Evolutionary conservation across 2,797 vertebrate species (phyloP).

Genomic region (Tolypeutes matacus): DNA sequence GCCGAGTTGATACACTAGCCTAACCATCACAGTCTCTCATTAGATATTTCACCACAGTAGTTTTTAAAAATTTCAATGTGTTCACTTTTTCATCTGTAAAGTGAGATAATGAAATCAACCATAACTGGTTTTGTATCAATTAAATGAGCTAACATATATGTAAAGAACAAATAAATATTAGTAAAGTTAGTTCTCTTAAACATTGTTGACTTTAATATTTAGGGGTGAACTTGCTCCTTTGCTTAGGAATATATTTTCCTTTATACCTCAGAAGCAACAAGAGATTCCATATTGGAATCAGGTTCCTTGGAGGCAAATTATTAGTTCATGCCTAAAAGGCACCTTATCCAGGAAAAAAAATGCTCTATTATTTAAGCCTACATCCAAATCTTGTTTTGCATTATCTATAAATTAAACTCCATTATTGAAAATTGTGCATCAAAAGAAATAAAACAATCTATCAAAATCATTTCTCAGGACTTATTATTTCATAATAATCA

Average conservation of each 20-base stretch:
- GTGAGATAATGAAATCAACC: background rate
- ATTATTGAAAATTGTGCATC: background rate
- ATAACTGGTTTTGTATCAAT: background rate
- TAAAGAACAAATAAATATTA: background rate
- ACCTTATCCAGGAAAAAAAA: background rate
- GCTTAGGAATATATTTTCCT: too few relatives aligned
- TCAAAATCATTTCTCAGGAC: background rate
- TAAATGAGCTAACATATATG: background rate
- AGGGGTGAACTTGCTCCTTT: too few relatives aligned
- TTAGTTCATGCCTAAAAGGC: background rate
- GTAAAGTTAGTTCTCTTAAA: background rate
- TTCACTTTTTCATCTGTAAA: background rate
- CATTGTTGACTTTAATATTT: background rate
- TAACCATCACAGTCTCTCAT: background rate
- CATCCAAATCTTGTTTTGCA: background rate
- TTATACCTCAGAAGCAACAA: background rate
- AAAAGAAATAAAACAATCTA: background rate
- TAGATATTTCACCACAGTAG: background rate
- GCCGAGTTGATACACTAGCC: too few relatives aligned
- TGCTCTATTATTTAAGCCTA: background rate
- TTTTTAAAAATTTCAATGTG: background rate
- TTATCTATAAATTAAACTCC: background rate
- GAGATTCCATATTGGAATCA: background rate
- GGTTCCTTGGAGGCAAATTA: background rate
- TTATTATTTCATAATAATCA: background rate